These are phyloP conservation scores for Alauda arvensis DNA, from an alignment of 2,797 vertebrate genomes.

Conservation along the genomic window DNA sequence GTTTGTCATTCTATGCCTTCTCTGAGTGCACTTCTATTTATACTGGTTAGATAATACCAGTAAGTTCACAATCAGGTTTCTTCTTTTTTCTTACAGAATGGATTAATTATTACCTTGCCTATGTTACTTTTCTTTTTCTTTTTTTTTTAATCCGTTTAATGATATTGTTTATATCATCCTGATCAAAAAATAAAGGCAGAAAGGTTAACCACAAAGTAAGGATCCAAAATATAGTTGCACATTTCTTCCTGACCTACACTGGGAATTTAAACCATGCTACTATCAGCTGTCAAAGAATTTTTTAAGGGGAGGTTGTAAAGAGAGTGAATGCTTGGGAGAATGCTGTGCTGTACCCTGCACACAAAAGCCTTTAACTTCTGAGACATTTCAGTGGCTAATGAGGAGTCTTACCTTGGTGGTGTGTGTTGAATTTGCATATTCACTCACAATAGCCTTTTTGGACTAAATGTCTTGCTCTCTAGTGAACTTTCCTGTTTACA, in stretches of 20 bases:
- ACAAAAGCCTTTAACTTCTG: not conserved
- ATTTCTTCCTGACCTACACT: slow-evolving; percentile 49
- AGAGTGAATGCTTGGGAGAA: not conserved
- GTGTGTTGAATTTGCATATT: not conserved
- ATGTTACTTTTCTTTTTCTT: not conserved
- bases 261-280: slow-evolving; percentile 38
- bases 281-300: slow-evolving; percentile 5
- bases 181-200: not conserved
- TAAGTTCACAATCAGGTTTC: slow-evolving; percentile 12
- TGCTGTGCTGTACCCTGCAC: not conserved
- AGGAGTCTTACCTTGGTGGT: not conserved
- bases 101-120: slow-evolving; percentile 72
- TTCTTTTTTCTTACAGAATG: not conserved
- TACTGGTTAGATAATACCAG: slow-evolving; percentile 45
- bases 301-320: not conserved
- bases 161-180: not conserved
- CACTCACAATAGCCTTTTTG: not conserved
- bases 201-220: slow-evolving; percentile 12
- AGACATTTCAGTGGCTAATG: not conserved
- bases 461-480: slow-evolving; percentile 19
- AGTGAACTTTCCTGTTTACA: slow-evolving; percentile 19
- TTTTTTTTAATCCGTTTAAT: not conserved
- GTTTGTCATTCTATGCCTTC: slow-evolving; percentile 37
- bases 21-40: slow-evolving; percentile 34
- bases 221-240: slow-evolving; percentile 6